Conservation (phyloP, 2,113 vertebrate species). For the Lophius piscatorius region DNA sequence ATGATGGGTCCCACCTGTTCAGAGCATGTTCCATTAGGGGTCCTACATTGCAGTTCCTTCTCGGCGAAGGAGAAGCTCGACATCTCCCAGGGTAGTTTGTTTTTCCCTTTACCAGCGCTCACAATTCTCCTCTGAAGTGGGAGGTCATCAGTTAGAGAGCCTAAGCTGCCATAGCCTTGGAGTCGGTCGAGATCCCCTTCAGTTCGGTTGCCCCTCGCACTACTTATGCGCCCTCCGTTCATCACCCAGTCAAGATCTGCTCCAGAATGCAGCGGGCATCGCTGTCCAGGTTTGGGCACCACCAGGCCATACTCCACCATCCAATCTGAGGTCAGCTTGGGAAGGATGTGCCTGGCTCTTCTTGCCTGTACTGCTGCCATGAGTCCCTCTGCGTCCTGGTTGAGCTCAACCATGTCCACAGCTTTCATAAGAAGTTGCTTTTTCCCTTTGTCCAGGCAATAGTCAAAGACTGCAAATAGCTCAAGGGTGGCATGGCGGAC, state of each 20-base stretch:
- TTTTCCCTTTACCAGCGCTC: constrained; percentile 90
- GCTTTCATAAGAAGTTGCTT: constrained; percentile 84
- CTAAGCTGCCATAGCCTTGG: constrained; percentile 69
- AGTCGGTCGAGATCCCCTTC: constrained; percentile 62
- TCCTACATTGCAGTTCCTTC: constrained; percentile 49
- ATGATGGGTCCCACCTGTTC: constrained; percentile 83
- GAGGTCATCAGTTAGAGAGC: constrained; percentile 58
- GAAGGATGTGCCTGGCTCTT: constrained; percentile 84
- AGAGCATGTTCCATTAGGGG: constrained; percentile 54
- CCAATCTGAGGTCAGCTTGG: constrained; percentile 80
- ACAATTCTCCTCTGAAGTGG: constrained; percentile 82
- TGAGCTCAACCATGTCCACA: constrained; percentile 84
- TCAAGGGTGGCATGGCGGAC: constrained; percentile 89
- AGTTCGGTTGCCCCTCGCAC: constrained; percentile 79
- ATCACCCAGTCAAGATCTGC: constrained; percentile 89
- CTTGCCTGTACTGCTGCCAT: constrained; percentile 88
- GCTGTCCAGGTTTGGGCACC: constrained; percentile 77
- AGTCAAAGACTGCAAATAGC: constrained; percentile 84
- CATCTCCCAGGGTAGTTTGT: constrained; percentile 92
- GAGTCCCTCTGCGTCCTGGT: constrained; percentile 82
- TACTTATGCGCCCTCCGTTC: constrained; percentile 81
- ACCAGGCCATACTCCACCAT: constrained; percentile 84
- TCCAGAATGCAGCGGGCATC: constrained; percentile 69
- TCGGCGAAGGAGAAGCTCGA: constrained; percentile 66
- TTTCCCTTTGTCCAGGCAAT: constrained; percentile 81